These are phyloP conservation scores for Hylaeus anthracinus DNA, from an alignment of 1,140 invertebrate genomes.

Conservation along the genomic window DNA sequence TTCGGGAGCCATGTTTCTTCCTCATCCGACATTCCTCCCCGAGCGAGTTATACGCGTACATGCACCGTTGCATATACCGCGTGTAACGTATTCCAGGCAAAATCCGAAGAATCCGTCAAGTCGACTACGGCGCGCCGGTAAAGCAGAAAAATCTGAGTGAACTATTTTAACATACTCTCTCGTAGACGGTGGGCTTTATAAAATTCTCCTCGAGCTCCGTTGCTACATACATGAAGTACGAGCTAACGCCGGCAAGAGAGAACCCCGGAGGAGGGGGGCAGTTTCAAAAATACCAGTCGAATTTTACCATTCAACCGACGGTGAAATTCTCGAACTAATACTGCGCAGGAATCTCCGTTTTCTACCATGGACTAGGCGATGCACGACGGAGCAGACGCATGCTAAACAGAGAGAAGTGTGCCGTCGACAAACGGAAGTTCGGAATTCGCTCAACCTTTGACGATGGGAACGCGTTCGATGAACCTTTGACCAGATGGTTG, in stretches of 20 bases:
- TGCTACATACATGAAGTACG: not conserved
- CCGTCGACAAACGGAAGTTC: conserved; percentile 64
- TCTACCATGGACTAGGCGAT: not conserved
- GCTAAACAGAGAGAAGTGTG: conserved; percentile 44
- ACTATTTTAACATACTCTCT: conserved; percentile 25
- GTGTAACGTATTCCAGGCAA: too few species aligned
- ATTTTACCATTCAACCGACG: not conserved
- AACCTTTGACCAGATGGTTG: conserved; percentile 19
- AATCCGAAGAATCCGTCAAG: conserved; percentile 9
- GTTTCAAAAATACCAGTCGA: not conserved
- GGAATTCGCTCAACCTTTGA: conserved; percentile 73
- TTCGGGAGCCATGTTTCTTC: too few species aligned
- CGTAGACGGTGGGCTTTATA: not conserved
- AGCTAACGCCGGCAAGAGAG: not conserved
- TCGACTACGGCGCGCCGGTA: not conserved
- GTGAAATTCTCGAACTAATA: too few species aligned
- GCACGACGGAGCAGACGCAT: not conserved
- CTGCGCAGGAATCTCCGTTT: conserved; percentile 26
- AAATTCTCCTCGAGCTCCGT: not conserved
- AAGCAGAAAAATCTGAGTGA: conserved; percentile 2
- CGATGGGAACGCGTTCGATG: conserved; percentile 8
- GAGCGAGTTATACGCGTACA: too few species aligned
- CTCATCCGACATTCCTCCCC: too few species aligned
- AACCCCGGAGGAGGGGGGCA: not conserved
- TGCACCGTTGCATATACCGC: not conserved